These are phyloP conservation scores for Sipha maydis DNA, from an alignment of 2,888 invertebrate species.

Conservation along the genomic window DNA sequence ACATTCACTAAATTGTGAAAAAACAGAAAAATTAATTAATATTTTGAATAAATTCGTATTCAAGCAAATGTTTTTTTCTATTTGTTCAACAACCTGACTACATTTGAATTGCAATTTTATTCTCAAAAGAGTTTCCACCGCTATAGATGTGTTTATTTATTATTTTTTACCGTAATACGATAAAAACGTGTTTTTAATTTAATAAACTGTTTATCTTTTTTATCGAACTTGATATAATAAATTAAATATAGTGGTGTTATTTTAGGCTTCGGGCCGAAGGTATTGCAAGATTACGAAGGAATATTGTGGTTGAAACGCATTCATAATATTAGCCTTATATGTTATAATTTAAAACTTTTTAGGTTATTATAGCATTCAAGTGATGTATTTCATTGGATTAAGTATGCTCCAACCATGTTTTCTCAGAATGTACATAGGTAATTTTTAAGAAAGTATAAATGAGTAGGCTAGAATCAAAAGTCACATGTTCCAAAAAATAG, in stretches of 20 bases:
- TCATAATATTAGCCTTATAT: not conserved
- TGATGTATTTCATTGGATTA: not conserved
- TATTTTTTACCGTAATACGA: not conserved
- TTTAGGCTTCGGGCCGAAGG: not conserved
- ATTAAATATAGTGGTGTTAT: not conserved
- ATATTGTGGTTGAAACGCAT: constrained; percentile 6
- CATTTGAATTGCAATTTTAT: not conserved
- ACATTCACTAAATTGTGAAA: no score
- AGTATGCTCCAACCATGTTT: not conserved
- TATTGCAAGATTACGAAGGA: not conserved
- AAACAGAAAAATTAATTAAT: no score
- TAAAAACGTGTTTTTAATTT: constrained; percentile 28
- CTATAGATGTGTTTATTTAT: constrained; percentile 18
- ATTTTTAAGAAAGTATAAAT: not conserved
- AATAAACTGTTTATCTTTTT: not conserved
- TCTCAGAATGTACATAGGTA: not conserved
- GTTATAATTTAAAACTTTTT: not conserved
- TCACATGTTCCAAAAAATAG: no score
- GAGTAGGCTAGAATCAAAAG: no score
- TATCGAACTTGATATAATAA: constrained; percentile 19
- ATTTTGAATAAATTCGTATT: not conserved
- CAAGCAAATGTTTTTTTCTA: not conserved
- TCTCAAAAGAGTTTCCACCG: not conserved
- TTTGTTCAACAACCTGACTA: not conserved
- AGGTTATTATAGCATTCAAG: not conserved